These are phyloP conservation scores for Ceyx cyanopectus DNA, from an alignment of 2,113 vertebrate species.

Conservation along the genomic window DNA sequence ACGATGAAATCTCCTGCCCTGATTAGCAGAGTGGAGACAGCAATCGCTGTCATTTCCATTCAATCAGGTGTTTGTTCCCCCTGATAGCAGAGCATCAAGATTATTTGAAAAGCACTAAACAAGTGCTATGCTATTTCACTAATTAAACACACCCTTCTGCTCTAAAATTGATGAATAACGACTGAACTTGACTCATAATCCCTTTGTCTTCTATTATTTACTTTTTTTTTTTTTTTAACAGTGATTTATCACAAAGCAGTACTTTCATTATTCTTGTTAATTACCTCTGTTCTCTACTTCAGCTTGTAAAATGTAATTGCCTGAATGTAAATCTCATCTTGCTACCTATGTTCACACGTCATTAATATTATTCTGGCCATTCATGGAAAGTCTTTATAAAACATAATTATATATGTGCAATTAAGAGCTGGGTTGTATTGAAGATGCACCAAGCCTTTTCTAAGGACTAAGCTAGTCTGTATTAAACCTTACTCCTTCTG, in stretches of 20 bases:
- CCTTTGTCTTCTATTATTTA: slow-evolving; percentile 71
- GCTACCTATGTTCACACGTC: slow-evolving; percentile 42
- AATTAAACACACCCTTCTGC: slow-evolving; percentile 40
- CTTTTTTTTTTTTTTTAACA: slow-evolving; percentile 64
- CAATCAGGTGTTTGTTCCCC: slow-evolving; percentile 2
- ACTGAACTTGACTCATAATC: slow-evolving; percentile 50
- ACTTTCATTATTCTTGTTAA: slow-evolving; percentile 72
- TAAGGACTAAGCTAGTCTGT: background rate
- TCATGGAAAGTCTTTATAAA: slow-evolving; percentile 68
- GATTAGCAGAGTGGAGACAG: background rate
- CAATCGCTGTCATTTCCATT: slow-evolving; percentile 22
- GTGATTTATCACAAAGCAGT: slow-evolving; percentile 62
- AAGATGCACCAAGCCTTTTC: background rate
- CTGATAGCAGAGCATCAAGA: background rate
- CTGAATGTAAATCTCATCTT: slow-evolving; percentile 59
- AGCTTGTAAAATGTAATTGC: slow-evolving; percentile 68
- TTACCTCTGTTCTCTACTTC: slow-evolving; percentile 51
- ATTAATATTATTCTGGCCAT: slow-evolving; percentile 35
- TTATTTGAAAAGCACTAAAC: slow-evolving; percentile 17
- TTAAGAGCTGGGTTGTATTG: background rate
- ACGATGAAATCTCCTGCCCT: background rate
- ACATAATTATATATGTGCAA: background rate
- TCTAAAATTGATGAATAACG: slow-evolving; percentile 54
- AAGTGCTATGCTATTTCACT: background rate
- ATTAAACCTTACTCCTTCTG: background rate